Evolutionary conservation across 1,140 invertebrate species (phyloP), one percentile per base, ranked within the genome.

Genomic region (Drosophila subobscura): DNA sequence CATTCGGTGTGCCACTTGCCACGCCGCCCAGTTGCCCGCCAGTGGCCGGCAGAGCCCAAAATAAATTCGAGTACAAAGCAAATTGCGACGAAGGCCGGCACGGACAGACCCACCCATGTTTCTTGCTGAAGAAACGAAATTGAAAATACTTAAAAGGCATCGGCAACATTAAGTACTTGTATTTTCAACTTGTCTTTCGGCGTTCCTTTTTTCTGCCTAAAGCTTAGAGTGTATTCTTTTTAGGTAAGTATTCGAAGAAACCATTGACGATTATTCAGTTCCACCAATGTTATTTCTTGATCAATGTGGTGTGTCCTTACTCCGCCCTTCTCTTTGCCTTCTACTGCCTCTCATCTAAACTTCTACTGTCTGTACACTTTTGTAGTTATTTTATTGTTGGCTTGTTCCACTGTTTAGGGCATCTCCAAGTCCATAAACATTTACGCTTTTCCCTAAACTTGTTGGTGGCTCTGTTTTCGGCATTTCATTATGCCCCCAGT

Each of bases 81-180:
- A 64, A 57, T 47, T 47, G 61, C 54, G n/a, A 41, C n/a, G 42
- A 40, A 23, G 25, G 16, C 16, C 16, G 16, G 16, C 16, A 20
- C 16, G 16, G 37, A 44, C 16, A 40, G 20, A 20, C 45, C 2
- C 37, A 14, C 14, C 42, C 3, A 14, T 40, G 49, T 41, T 55
- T 23, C 63, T 41, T 49, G 14, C 33, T 55, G 37, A 55, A n/a
- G 52, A 10, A 23, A 40, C 22, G 23, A 71, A 71, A 71, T 71
- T 71, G 67, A 71, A 71, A 71, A 52, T 29, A 51, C 47, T 44
- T 33, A 33, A 67, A 70, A 65, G 33, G 50, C 59, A 68, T 68
- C 25, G 59, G 29, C 50, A 42, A 33, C 40, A 27, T 50, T 72
- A n/a, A n/a, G n/a, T n/a, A 6, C 29, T 6, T 20, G 2, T 58